phyloP scores from a whole-genome alignment of 1,140 invertebrate genomes.

The Leptoteleia sp. region DNA sequence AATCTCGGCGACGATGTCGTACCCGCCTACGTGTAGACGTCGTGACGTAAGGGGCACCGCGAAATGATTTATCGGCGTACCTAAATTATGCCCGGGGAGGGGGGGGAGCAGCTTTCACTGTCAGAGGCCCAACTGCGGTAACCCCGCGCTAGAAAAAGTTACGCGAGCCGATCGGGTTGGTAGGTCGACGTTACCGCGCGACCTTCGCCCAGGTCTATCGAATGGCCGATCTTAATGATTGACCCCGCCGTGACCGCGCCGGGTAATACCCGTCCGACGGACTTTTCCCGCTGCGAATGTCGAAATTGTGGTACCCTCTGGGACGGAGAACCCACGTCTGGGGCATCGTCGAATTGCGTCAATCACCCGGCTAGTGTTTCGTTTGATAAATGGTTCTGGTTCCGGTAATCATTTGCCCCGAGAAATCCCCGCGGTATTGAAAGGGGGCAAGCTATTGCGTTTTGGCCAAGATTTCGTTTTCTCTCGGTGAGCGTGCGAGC shows the following conservation, averaged over 20 bases:
- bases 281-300: conserved; percentile 12
- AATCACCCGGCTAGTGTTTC: background rate
- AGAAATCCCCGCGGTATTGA: no score
- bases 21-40: conserved; percentile 66
- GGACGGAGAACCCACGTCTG: no score
- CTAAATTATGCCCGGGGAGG: conserved; percentile 66
- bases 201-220: conserved; percentile 44
- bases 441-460: no score
- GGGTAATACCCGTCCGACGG: background rate
- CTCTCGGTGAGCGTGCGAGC: no score
- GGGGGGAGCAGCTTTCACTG: conserved; percentile 63
- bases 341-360: background rate
- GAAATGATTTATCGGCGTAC: conserved; percentile 67
- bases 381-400: background rate
- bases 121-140: conserved; percentile 26
- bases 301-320: conserved; percentile 7
- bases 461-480: no score
- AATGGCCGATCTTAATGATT: conserved; percentile 31
- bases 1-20: conserved; percentile 71
- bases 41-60: conserved; percentile 48
- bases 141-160: conserved; percentile 17
- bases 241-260: conserved; percentile 1
- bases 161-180: conserved; percentile 6
- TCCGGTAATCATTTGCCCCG: background rate
- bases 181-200: conserved; percentile 22